These are phyloP conservation scores for Pristionchus entomophagus DNA, from an alignment of 2,888 invertebrate species.

Conservation along the genomic window DNA sequence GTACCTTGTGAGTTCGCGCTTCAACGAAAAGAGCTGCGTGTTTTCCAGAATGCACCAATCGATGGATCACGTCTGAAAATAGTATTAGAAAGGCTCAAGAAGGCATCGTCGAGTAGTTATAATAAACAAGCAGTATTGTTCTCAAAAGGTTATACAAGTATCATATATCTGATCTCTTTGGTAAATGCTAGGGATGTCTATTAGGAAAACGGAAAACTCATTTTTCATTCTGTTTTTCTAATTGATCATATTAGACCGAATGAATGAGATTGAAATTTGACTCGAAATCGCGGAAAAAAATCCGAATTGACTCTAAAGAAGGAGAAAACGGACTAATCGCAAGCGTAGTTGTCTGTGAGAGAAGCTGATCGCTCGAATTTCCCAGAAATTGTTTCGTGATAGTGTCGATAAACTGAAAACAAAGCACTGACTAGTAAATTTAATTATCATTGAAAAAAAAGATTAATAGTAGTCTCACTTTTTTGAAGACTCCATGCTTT, in stretches of 20 bases:
- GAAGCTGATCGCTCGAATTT: neutral
- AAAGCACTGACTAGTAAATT: neutral
- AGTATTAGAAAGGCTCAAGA: neutral
- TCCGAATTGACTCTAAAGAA: neutral
- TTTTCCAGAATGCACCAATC: neutral
- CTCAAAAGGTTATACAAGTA: too few relatives aligned
- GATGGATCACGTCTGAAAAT: conserved; percentile 3
- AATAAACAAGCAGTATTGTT: too few relatives aligned
- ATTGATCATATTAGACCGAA: too few relatives aligned
- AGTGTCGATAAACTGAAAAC: conserved; percentile 13
- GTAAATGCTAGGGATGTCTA: too few relatives aligned
- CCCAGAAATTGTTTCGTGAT: neutral
- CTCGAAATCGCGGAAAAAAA: too few relatives aligned
- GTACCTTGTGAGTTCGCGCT: neutral
- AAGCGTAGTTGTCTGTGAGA: neutral
- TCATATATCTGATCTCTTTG: too few relatives aligned
- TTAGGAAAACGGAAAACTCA: too few relatives aligned
- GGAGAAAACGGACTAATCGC: neutral
- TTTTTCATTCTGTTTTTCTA: too few relatives aligned
- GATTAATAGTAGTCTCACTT: neutral
- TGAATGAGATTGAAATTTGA: too few relatives aligned
- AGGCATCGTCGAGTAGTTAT: too few relatives aligned
- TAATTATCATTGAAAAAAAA: neutral
- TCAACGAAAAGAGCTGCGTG: neutral
- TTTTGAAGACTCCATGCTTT: neutral